Evolutionary conservation across 2,888 invertebrate species (phyloP), one percentile per base, ranked within the genome.

Genomic region (Gymnosoma rotundatum): DNA sequence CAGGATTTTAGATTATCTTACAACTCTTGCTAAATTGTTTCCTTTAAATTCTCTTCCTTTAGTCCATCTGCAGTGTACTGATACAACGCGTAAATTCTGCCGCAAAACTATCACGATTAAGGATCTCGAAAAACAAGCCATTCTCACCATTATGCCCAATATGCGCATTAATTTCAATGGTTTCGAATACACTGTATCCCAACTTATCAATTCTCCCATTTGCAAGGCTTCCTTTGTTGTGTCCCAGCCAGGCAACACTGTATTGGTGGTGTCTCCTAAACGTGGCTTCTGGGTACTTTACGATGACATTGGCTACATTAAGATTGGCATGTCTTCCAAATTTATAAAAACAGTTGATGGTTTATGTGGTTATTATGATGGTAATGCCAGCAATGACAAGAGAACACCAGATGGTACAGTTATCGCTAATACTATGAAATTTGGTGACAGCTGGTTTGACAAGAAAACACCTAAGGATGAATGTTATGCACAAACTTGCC

Each of bases 361-460:
- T 0, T 92, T 97, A 12, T 97, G 97, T 89, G 97, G 97, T 2
- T 95, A 94, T 80, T 96, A 94, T 90, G 96, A 96, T 91, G 95
- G 95, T 1, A 92, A 93, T 38, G 88, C 93, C 0, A 88, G 89
- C 58, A 96, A 97, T 91, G 97, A 97, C 89, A 95, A 95, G 66
- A 93, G 94, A 3, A 93, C 94, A 84, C 97, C 97, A 0, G 94
- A 94, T 90, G 97, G 97, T 0, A 89, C 89, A 0, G 88, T 93
- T 2, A 94, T 95, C 0, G 90, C 93, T 70, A 95, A 94, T 61
- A 95, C 95, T 0, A 93, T 93, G 32, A 95, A 95, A 87, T 97
- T 97, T 90, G 97, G 96, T 0, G 94, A 95, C 84, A 94, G 95
- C 86, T 97, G 97, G 97, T 94, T 94, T 76, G 93, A 94, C 88